Conservation (phyloP, 2,888 invertebrate species). For the Acrobasis suavella region DNA sequence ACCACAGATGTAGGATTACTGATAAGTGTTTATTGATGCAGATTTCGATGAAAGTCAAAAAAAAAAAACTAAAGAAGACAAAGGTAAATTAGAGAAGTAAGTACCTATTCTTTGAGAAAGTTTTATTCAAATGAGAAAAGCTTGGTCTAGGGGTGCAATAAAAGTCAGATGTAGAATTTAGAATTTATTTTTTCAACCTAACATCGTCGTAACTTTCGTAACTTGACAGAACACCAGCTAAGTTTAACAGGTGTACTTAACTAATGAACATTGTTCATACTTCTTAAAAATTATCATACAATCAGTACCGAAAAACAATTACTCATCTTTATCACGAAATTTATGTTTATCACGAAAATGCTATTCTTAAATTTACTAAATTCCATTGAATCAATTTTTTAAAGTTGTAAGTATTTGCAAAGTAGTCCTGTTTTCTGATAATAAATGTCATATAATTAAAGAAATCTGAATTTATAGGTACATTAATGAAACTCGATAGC, state of each 20-base stretch:
- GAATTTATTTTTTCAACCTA: constrained; percentile 80
- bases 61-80: too few species aligned
- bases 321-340: constrained; percentile 78
- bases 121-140: too few species aligned
- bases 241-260: constrained; percentile 76
- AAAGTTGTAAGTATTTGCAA: constrained; percentile 41
- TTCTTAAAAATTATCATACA: constrained; percentile 74
- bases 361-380: constrained; percentile 76
- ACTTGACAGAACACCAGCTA: constrained; percentile 79
- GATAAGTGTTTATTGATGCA: too few species aligned
- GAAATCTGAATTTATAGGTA: background rate
- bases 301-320: constrained; percentile 79
- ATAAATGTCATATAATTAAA: background rate
- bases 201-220: constrained; percentile 77
- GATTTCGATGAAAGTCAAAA: too few species aligned
- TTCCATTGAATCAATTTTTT: constrained; percentile 75
- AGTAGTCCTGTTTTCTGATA: constrained; percentile 28
- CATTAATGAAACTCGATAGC: constrained; percentile 35
- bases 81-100: too few species aligned
- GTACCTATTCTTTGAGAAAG: too few species aligned
- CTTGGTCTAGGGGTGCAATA: constrained; percentile 36
- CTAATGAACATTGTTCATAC: constrained; percentile 81
- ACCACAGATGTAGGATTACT: too few species aligned
- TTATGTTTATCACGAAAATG: constrained; percentile 80
- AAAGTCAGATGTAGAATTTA: constrained; percentile 65